A percentile compares a stretch with the other conserved stretches of the same genome.
Evolutionary conservation across 2,888 invertebrate genomes (phyloP).

Genomic region (Odontomyia ornata): DNA sequence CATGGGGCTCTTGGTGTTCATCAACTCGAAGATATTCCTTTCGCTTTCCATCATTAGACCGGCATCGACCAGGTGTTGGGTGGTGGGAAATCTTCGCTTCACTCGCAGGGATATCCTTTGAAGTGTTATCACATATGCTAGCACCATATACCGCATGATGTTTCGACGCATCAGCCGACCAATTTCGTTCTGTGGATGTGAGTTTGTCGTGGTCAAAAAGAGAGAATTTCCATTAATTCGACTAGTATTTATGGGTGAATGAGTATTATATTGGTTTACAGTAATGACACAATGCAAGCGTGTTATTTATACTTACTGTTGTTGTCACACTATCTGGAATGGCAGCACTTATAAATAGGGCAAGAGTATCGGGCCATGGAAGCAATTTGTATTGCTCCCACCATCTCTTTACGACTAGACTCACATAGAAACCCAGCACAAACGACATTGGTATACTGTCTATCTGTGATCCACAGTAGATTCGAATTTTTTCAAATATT

Average conservation of each 20-base stretch:
- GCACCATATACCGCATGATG: slow-evolving; percentile 87
- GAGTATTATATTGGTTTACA: background rate
- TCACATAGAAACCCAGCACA: slow-evolving; percentile 94
- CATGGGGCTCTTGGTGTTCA: slow-evolving; percentile 90
- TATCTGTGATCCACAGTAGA: slow-evolving; percentile 87
- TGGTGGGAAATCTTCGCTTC: slow-evolving; percentile 86
- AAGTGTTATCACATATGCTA: slow-evolving; percentile 88
- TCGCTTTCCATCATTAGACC: slow-evolving; percentile 92
- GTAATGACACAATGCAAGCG: too few relatives aligned
- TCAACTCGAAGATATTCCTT: slow-evolving; percentile 88
- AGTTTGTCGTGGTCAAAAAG: slow-evolving; percentile 34
- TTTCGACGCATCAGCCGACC: slow-evolving; percentile 89
- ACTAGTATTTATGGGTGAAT: background rate
- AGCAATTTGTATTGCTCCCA: slow-evolving; percentile 94
- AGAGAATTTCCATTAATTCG: slow-evolving; percentile 37
- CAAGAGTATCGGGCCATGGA: slow-evolving; percentile 94
- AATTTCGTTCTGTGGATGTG: slow-evolving; percentile 78
- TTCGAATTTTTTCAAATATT: slow-evolving; percentile 84
- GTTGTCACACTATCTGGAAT: slow-evolving; percentile 83
- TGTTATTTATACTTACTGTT: slow-evolving; percentile 54
- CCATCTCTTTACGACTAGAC: slow-evolving; percentile 90
- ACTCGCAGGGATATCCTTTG: slow-evolving; percentile 88
- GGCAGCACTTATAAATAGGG: slow-evolving; percentile 89
- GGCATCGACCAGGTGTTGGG: slow-evolving; percentile 90
- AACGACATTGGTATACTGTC: slow-evolving; percentile 95